phyloP scores from a whole-genome alignment of 92 coral and sea anemone species.

The Porites evermanni region DNA sequence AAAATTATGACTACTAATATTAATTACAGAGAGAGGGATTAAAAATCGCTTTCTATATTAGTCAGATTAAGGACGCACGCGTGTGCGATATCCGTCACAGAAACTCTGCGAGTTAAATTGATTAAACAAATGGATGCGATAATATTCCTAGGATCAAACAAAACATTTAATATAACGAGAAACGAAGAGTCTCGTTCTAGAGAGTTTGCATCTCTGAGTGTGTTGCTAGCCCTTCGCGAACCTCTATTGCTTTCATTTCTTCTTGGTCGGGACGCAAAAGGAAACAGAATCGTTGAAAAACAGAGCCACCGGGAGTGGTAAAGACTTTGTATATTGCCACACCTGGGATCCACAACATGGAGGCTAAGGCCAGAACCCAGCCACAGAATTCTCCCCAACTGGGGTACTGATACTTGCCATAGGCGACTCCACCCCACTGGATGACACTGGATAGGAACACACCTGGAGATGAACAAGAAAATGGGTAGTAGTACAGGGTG shows the following conservation, averaged over 20 bases:
- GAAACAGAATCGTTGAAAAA: slow-evolving; percentile 55
- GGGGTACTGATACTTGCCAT: slow-evolving; percentile 89
- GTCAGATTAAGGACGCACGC: too few relatives aligned
- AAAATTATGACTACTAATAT: too few relatives aligned
- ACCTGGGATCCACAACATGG: slow-evolving; percentile 97
- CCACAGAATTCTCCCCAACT: slow-evolving; percentile 94
- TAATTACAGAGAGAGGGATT: too few relatives aligned
- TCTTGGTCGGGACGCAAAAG: slow-evolving; percentile 74
- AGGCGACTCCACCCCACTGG: slow-evolving; percentile 91
- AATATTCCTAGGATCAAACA: neutral
- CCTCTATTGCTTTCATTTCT: slow-evolving; percentile 79
- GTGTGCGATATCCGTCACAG: neutral
- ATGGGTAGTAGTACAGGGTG: too few relatives aligned
- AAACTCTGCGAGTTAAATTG: neutral
- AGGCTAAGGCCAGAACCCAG: slow-evolving; percentile 93
- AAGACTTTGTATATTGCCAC: slow-evolving; percentile 87
- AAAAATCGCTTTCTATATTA: too few relatives aligned
- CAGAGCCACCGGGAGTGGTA: slow-evolving; percentile 58
- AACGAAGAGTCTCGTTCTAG: neutral
- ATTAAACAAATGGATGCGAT: too few relatives aligned
- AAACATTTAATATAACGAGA: neutral
- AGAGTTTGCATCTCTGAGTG: slow-evolving; percentile 41
- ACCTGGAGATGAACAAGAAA: slow-evolving; percentile 48
- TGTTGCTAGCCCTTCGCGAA: slow-evolving; percentile 84
- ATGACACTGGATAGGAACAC: slow-evolving; percentile 85